Evolutionary conservation across 2,888 invertebrate species (phyloP).

Genomic region (Oligia strigilis): DNA sequence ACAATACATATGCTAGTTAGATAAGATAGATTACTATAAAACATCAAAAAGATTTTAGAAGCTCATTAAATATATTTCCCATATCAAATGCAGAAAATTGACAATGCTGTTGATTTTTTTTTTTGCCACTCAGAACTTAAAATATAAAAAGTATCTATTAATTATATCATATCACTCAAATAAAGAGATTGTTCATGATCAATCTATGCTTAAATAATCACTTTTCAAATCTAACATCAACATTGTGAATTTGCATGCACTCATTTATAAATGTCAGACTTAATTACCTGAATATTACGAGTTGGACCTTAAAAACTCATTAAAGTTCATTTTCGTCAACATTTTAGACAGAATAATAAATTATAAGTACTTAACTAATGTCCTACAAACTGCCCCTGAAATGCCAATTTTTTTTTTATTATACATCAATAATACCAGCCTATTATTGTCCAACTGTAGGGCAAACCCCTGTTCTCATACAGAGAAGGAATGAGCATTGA

Average conservation of each 20-base stretch:
- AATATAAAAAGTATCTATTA: not conserved
- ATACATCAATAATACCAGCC: not conserved
- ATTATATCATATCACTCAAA: not conserved
- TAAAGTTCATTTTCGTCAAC: slow-evolving; percentile 29
- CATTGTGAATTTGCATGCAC: slow-evolving; percentile 34
- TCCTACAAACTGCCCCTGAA: not conserved
- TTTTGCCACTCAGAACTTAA: not conserved
- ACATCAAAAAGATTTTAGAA: not conserved
- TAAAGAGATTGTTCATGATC: not conserved
- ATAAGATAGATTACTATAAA: no score
- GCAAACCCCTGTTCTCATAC: no score
- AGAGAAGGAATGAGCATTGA: no score
- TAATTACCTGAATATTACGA: slow-evolving; percentile 43
- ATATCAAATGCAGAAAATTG: not conserved
- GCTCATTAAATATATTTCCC: not conserved
- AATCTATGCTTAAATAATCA: slow-evolving; percentile 29
- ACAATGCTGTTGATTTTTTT: not conserved
- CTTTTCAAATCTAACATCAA: slow-evolving; percentile 20
- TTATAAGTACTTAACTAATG: not conserved
- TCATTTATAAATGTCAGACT: slow-evolving; percentile 50
- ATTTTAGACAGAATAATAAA: slow-evolving; percentile 25
- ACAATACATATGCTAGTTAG: no score
- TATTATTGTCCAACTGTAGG: not conserved
- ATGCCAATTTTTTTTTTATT: not conserved
- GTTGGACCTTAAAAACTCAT: slow-evolving; percentile 36